Evolutionary conservation across 2,797 vertebrate genomes (phyloP).

Genomic region (Sandelia bainsii): DNA sequence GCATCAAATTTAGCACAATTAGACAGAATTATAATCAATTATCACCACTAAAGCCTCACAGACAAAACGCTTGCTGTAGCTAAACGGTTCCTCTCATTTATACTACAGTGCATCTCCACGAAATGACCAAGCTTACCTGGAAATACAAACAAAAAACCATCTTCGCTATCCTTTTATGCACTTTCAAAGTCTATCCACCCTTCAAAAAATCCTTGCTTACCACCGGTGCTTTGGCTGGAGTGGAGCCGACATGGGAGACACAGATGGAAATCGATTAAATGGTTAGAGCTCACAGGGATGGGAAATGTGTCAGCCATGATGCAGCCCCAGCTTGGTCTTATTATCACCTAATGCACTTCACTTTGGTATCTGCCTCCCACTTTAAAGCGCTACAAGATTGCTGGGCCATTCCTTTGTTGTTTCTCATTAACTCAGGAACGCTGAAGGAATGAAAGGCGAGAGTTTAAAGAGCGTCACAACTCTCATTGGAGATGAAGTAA

Average conservation of each 20-base stretch:
- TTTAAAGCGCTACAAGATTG: conserved; percentile 51
- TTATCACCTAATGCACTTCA: conserved; percentile 69
- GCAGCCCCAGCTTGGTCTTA: conserved; percentile 64
- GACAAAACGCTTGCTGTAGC: background rate
- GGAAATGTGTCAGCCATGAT: conserved; percentile 71
- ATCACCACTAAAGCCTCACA: background rate
- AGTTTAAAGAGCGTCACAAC: conserved; percentile 3
- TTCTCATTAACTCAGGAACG: conserved; percentile 57
- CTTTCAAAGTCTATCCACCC: conserved; percentile 35
- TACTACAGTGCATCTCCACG: background rate
- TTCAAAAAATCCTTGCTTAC: conserved; percentile 18
- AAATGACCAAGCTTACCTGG: background rate
- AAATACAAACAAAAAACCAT: conserved; percentile 17
- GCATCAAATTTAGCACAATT: background rate
- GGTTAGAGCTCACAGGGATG: conserved; percentile 66
- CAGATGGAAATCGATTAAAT: conserved; percentile 77
- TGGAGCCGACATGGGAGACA: conserved; percentile 49
- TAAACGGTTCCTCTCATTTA: conserved; percentile 5
- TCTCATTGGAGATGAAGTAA: conserved; percentile 43
- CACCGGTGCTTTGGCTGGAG: conserved; percentile 21
- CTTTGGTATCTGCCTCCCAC: conserved; percentile 36
- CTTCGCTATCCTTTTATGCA: conserved; percentile 10
- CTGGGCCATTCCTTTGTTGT: conserved; percentile 55
- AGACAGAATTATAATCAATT: background rate
- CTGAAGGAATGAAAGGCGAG: conserved; percentile 50